These are phyloP conservation scores for Chaetophractus vellerosus DNA, from an alignment of 2,797 vertebrate genomes.

Conservation along the genomic window DNA sequence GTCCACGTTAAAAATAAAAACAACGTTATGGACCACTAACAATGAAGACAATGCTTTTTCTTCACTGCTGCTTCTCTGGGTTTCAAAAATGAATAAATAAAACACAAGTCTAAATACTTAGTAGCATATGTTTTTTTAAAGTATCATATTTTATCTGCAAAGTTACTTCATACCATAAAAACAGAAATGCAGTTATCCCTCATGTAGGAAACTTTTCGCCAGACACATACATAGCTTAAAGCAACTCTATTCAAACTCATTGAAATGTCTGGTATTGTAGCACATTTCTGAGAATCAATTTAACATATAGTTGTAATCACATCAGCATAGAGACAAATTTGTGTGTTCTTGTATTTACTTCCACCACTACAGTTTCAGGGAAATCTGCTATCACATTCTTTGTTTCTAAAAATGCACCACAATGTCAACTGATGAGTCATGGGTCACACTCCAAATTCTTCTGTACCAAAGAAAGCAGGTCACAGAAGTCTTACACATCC, in stretches of 20 bases:
- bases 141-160: constrained; percentile 34
- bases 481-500: constrained; percentile 55
- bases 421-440: constrained; percentile 72
- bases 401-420: constrained; percentile 80
- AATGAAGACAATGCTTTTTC: constrained; percentile 17
- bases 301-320: constrained; percentile 33
- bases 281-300: constrained; percentile 29
- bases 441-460: constrained; percentile 73
- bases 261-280: constrained; percentile 3
- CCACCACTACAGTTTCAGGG: constrained; percentile 57
- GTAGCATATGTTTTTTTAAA: no score
- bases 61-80: not conserved
- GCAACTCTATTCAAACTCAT: not conserved
- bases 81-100: constrained; percentile 48
- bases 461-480: constrained; percentile 68
- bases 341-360: constrained; percentile 67
- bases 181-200: constrained; percentile 23
- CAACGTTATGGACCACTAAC: not conserved
- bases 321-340: not conserved
- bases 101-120: constrained; percentile 53
- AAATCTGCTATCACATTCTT: constrained; percentile 62
- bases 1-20: constrained; percentile 15
- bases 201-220: constrained; percentile 23
- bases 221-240: constrained; percentile 10
- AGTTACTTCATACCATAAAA: constrained; percentile 44